Base-by-base conservation (phyloP, 2,797 vertebrate genomes). In the Babyrousa celebensis region DNA sequence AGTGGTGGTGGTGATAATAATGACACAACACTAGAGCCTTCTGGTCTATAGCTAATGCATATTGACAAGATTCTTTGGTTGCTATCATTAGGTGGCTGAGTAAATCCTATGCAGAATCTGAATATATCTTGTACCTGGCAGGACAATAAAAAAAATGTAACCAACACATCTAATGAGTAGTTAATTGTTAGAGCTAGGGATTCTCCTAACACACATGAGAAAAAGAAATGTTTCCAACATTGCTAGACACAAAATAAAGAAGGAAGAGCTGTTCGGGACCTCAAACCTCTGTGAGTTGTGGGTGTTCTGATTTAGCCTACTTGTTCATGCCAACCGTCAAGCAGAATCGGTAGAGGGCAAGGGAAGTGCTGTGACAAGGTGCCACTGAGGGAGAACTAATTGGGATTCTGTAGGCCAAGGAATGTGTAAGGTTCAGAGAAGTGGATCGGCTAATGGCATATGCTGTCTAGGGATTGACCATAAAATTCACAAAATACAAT, bases 281-380 rank as follows among this genome's bases (percentile, higher is more conserved):
- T 93, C 70, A 58, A 97, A 54, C 48, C 86, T 93, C 75, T 32
- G 36, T 54, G 90, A 96, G 94, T 96, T 96, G 68, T n/a, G 20
- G 21, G 84, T 91, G 80, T 96, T 89, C 85, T 85, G 86, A 96
- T 94, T 94, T 96, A 96, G 92, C 91, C 67, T 89, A 15, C 80
- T 87, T 93, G 60, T 80, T 97, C 97, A 75, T 96, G 90, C 3
- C 25, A 80, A 95, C 97, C 98, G 96, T 98, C 97, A 96, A 86
- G 92, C 29, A 71, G 87, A 94, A 96, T 87, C 7, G 18, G 89
- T 23, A 62, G 88, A 97, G 92, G 87, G 86, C 96, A 96, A 85
- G 48, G 89, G 77, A 91, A 78, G 70, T 78, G 70, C 93, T 93
- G 71, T 97, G 96, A 98, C 96, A 98, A 82, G 92, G 70, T 95